phyloP scores from a whole-genome alignment of 2,888 invertebrate species.

The Gari tellinella region DNA sequence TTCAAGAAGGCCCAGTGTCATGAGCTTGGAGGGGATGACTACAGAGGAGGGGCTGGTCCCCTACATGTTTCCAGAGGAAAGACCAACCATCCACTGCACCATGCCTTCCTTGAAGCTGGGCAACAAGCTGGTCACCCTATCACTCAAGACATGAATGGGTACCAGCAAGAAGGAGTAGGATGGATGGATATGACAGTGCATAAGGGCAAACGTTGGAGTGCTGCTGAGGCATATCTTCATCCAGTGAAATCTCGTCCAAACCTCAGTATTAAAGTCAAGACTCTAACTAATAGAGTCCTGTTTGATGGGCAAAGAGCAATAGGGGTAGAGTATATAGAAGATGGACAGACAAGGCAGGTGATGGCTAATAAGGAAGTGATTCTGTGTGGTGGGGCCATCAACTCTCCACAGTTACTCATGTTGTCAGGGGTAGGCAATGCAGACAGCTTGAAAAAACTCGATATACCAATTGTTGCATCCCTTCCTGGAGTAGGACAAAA shows the following conservation, averaged over 20 bases:
- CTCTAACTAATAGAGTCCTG: slow-evolving; percentile 86
- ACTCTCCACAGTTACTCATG: slow-evolving; percentile 97
- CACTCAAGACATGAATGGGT: slow-evolving; percentile 86
- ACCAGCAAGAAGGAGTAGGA: slow-evolving; percentile 85
- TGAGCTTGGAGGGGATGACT: slow-evolving; percentile 84
- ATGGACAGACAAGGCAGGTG: slow-evolving; percentile 67
- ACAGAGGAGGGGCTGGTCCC: slow-evolving; percentile 85
- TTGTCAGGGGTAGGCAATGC: slow-evolving; percentile 93
- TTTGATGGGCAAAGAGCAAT: slow-evolving; percentile 84
- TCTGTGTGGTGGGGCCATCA: slow-evolving; percentile 95
- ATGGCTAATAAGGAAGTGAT: slow-evolving; percentile 91
- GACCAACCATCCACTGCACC: slow-evolving; percentile 84
- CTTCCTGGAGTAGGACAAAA: slow-evolving; percentile 90
- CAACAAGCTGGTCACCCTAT: slow-evolving; percentile 84
- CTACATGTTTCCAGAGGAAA: slow-evolving; percentile 84
- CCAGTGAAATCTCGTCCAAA: slow-evolving; percentile 87
- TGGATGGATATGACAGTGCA: slow-evolving; percentile 85
- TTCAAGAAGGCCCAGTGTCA: slow-evolving; percentile 87
- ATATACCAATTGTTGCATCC: slow-evolving; percentile 87
- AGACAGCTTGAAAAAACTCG: slow-evolving; percentile 84
- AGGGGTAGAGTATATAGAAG: slow-evolving; percentile 83
- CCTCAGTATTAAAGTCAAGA: slow-evolving; percentile 88
- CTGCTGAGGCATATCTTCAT: slow-evolving; percentile 89
- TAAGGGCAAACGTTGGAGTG: slow-evolving; percentile 89
- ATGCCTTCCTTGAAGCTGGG: slow-evolving; percentile 84